Conservation (phyloP, 2,113 vertebrate genomes). For the Fulica atra region DNA sequence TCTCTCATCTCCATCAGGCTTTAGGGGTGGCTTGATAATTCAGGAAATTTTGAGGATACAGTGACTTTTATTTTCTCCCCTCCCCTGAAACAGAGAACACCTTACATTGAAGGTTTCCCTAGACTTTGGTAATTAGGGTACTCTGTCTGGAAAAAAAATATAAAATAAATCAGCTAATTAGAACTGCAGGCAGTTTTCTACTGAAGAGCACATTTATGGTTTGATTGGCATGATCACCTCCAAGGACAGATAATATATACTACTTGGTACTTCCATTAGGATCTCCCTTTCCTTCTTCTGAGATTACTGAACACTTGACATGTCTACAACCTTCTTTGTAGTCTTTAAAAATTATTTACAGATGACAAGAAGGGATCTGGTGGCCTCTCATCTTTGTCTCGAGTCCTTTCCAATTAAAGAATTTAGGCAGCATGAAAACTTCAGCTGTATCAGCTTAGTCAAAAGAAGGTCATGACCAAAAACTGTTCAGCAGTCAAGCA, state of each 20-base stretch:
- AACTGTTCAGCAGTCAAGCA: background rate
- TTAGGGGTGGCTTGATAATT: background rate
- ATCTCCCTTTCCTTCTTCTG: background rate
- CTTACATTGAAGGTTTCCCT: background rate
- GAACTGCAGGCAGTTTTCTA: background rate
- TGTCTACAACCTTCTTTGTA: background rate
- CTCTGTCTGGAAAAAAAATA: background rate
- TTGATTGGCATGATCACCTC: background rate
- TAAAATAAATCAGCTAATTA: background rate
- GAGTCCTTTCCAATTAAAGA: constrained; percentile 32
- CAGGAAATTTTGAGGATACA: background rate
- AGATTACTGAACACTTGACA: constrained; percentile 13
- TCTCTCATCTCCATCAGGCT: background rate
- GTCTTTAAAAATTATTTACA: constrained; percentile 38
- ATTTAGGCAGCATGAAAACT: background rate
- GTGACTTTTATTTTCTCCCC: background rate
- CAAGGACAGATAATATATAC: background rate
- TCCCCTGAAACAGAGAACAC: background rate
- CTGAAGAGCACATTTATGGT: background rate
- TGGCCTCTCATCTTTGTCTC: constrained; percentile 23
- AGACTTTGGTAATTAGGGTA: background rate
- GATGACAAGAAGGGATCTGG: background rate
- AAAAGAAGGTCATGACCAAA: background rate
- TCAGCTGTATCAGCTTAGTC: constrained; percentile 5
- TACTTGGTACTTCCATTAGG: background rate